These are phyloP conservation scores for Lasioglossum oenotherae DNA, from an alignment of 2,888 invertebrate species.

Conservation along the genomic window DNA sequence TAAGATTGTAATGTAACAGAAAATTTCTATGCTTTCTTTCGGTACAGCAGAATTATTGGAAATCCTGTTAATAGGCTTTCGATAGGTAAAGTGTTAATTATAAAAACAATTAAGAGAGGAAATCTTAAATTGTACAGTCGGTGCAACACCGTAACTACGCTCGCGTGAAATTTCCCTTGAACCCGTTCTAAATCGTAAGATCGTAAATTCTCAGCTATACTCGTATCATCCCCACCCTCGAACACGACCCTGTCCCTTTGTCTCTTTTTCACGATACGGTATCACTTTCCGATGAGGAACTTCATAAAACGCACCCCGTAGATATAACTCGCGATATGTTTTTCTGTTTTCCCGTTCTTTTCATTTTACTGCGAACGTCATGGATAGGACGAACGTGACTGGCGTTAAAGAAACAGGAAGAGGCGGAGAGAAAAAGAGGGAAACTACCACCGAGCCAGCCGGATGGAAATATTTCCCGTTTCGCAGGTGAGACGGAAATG, in stretches of 20 bases:
- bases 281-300: conserved; percentile 23
- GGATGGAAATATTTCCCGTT: conserved; percentile 4
- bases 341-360: background rate
- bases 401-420: conserved; percentile 15
- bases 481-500: background rate
- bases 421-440: background rate
- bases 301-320: conserved; percentile 27
- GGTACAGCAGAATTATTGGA: too few relatives aligned
- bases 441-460: background rate
- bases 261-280: background rate
- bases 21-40: too few relatives aligned
- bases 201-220: conserved; percentile 2
- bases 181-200: conserved; percentile 8
- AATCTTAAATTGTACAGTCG: background rate
- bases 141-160: background rate
- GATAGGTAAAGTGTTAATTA: too few relatives aligned
- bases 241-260: background rate
- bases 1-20: too few relatives aligned
- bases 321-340: conserved; percentile 2
- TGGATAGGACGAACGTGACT: conserved; percentile 10
- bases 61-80: too few relatives aligned
- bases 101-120: background rate
- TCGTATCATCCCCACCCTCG: background rate
- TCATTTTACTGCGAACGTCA: conserved; percentile 20
- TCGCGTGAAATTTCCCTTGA: conserved; percentile 7